Conservation (phyloP, 2,797 vertebrate species). For the Masticophis lateralis region DNA sequence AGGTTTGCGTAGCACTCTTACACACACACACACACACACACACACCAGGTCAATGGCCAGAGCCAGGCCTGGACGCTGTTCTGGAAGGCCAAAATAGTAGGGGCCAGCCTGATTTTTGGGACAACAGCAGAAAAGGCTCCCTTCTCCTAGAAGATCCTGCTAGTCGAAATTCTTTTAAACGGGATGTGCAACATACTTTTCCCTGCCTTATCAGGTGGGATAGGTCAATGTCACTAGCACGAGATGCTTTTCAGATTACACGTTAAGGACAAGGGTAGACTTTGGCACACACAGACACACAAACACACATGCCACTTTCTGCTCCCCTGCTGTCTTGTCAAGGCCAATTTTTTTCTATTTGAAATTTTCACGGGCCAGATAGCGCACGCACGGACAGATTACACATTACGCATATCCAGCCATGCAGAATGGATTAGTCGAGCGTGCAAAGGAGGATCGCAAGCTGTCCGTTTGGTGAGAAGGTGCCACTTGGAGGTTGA, state of each 20-base stretch:
- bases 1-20: neutral
- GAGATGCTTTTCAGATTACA: neutral
- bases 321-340: neutral
- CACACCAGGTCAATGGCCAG: neutral
- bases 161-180: neutral
- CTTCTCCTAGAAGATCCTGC: neutral
- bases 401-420: neutral
- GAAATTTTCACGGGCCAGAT: neutral
- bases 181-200: neutral
- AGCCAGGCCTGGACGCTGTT: neutral
- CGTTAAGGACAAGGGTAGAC: neutral
- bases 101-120: neutral
- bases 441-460: neutral
- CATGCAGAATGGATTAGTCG: neutral
- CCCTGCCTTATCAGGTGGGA: neutral
- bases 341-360: neutral
- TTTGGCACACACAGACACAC: neutral
- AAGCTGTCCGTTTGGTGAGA: neutral
- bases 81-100: neutral
- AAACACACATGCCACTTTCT: neutral
- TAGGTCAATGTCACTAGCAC: neutral
- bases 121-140: neutral
- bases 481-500: neutral
- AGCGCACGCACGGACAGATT: neutral
- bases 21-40: too few species aligned